Conservation (phyloP, 1,140 invertebrate genomes). For the Bombus haemorrhoidalis region DNA sequence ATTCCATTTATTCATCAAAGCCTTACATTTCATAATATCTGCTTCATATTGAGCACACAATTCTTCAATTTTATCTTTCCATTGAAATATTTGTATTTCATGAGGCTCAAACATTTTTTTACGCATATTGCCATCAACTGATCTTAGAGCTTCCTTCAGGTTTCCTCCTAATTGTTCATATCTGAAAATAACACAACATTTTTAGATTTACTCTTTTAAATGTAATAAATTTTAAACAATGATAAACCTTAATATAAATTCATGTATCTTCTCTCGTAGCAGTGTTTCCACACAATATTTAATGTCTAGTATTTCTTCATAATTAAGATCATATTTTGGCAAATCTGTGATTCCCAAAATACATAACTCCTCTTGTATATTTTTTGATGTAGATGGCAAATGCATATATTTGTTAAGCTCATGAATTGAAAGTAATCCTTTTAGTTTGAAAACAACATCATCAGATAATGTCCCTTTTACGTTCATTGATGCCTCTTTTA, state of each 20-base stretch:
- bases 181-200: conserved; percentile 57
- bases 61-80: conserved; percentile 74
- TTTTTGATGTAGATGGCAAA: conserved; percentile 57
- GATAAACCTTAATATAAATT: conserved; percentile 59
- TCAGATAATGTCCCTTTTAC: conserved; percentile 41
- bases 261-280: conserved; percentile 63
- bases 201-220: conserved; percentile 1
- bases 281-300: conserved; percentile 66
- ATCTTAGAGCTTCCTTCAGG: conserved; percentile 64
- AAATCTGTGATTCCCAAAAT: conserved; percentile 72
- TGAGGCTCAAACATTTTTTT: conserved; percentile 56
- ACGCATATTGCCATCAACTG: conserved; percentile 51
- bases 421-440: conserved; percentile 57
- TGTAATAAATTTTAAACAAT: conserved; percentile 27
- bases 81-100: conserved; percentile 63
- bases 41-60: conserved; percentile 65
- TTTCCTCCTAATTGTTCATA: conserved; percentile 70
- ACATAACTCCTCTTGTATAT: conserved; percentile 58
- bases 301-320: conserved; percentile 66
- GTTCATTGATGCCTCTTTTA: conserved; percentile 55
- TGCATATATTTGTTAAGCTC: conserved; percentile 68
- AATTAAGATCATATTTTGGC: conserved; percentile 60
- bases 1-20: conserved; percentile 68
- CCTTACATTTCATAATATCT: conserved; percentile 57
- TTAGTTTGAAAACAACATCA: conserved; percentile 59